These are phyloP conservation scores for Dendrolimus pini DNA, from an alignment of 2,888 invertebrate species.

Conservation along the genomic window DNA sequence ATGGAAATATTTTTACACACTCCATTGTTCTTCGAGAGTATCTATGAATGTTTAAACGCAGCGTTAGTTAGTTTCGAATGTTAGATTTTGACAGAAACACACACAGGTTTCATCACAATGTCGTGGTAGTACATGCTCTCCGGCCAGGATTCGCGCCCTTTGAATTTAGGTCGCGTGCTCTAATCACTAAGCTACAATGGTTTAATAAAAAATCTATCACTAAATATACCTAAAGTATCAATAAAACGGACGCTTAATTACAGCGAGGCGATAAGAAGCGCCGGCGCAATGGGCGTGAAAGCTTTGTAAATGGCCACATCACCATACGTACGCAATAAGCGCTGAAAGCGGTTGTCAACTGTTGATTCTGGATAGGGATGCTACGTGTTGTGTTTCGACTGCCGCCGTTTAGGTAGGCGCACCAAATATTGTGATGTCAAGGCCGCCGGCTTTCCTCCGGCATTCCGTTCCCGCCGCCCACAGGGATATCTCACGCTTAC, in stretches of 20 bases:
- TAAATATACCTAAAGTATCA: conserved; percentile 9
- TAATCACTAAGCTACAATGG: no score
- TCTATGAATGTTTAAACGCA: no score
- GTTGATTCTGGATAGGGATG: conserved; percentile 14
- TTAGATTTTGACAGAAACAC: conserved; percentile 5
- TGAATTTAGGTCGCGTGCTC: no score
- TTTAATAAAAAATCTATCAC: background rate
- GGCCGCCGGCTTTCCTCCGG: conserved; percentile 71
- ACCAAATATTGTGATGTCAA: conserved; percentile 72
- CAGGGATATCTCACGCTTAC: conserved; percentile 68
- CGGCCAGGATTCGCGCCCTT: no score
- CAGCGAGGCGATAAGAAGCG: conserved; percentile 45
- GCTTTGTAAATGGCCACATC: conserved; percentile 44
- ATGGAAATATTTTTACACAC: background rate
- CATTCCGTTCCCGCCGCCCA: conserved; percentile 72
- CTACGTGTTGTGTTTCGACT: conserved; percentile 24
- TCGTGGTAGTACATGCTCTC: no score
- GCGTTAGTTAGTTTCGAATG: no score
- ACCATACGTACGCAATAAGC: conserved; percentile 20
- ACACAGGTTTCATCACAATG: no score
- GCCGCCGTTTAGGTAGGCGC: conserved; percentile 48
- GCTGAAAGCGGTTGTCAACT: conserved; percentile 16
- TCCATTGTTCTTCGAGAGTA: no score
- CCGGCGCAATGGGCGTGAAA: conserved; percentile 59
- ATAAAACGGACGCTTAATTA: conserved; percentile 44